Base-by-base conservation (phyloP, 2,113 vertebrate species). In the Tetraodon nigroviridis region DNA sequence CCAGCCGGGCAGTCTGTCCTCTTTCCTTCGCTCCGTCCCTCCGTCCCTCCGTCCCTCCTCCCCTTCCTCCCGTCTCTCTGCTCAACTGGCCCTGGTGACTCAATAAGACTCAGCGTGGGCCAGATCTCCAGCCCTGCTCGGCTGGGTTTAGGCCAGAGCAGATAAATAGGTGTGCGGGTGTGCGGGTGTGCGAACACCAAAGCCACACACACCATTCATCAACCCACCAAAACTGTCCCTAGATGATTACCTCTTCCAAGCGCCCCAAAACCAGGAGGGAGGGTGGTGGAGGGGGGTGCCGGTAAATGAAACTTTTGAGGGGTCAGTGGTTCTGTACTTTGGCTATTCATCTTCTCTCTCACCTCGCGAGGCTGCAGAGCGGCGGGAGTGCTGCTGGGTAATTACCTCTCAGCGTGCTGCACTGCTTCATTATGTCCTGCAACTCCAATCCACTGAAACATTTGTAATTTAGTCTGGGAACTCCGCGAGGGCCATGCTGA, bases 241-340 rank as follows among this genome's bases (percentile, higher is more conserved):
- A 93, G 93, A 95, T 96, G 95, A 98, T 97, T 93, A 95, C 94
- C 93, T 95, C 93, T 95, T 93, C 92, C 91, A 92, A 93, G 92
- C 91, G 88, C 89, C 88, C 92, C 90, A 92, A 92, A 94, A 94
- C 90, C 92, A 93, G 90, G 90, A 88, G 88, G 91, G 81, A 55
- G 76, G 65, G 57, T 60, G 71, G 57, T 61, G 46, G 80, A 55
- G 61, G 32, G 32, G 69, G 91, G 92, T 91, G 92, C 92, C 91
- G 89, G 90, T 94, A 95, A 96, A 97, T 96, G 94, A 95, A 97
- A 96, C 93, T 93, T 88, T 95, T 94, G 93, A 95, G 93, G 94
- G 94, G 94, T 98, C 94, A 97, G 92, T 90, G 92, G 87, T 93
- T 95, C 94, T 94, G 83, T 93, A 92, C 94, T 95, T 95, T 93